Base-by-base conservation (phyloP, 2,797 vertebrate species). In the Enteromius fasciolatus region DNA sequence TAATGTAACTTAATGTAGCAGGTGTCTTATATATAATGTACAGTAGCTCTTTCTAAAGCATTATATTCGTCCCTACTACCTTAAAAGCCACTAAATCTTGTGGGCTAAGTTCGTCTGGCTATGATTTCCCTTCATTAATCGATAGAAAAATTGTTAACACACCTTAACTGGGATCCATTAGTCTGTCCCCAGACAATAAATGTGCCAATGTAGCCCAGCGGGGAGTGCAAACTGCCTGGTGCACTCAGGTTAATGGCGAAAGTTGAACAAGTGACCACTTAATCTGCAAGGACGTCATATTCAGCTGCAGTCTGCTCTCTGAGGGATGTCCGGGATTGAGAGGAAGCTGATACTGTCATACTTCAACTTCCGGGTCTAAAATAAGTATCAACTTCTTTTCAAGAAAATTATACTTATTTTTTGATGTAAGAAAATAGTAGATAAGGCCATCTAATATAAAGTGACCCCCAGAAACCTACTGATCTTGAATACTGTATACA, bases 1-100 rank as follows among this genome's bases (percentile, higher is more conserved):
- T 98, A 98, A 99, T 99, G 97, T 94, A 98, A 96, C 97, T 97
- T 98, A 98, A 99, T 98, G 97, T 97, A 98, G 97, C 97, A 98
- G 96, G 96, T 98, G 98, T 97, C 97, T 96, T 96, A 97, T 97
- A 95, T 95, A 94, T 98, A 97, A 98, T 97, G 98, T 98, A 96
- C 95, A 95, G 95, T 97, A 96, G 96, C 98, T 98, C 95, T 98
- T 98, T 97, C 96, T 96, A 97, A 98, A 97, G 96, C 97, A 97
- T 99, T 98, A 98, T 97, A 97, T 97, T 97, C 97, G 96, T 97
- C 94, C 95, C 97, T 98, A 98, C 97, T 98, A 95, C 95, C 97
- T 98, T 99, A 99, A 99, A 99, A 98, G 98, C 96, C 96, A 97
- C 96, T 99, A 97, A 97, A 96, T 99, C 96, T 95, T 95, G 90